Evolutionary conservation across 2,113 vertebrate genomes (phyloP).

Genomic region (Neopipo cinnamomea): DNA sequence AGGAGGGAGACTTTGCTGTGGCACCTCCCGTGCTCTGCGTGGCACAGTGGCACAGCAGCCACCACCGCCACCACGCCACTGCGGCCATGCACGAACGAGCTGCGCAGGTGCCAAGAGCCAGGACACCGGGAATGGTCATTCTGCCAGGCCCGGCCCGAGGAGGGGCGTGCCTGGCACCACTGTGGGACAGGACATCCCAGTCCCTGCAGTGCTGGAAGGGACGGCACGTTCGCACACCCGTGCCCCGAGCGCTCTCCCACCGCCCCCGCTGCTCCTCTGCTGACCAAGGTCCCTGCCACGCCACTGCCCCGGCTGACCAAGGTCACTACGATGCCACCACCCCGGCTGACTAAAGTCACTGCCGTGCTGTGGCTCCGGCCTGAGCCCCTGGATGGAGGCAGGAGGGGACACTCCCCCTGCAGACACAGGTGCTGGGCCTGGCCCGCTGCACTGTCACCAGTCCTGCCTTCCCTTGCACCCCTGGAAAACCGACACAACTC

Average conservation of each 20-base stretch:
- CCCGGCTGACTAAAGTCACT: not conserved
- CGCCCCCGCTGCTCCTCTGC: not conserved
- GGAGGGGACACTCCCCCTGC: not conserved
- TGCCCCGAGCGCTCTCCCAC: fast-evolving
- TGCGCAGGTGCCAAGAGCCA: not conserved
- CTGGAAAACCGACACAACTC: not conserved
- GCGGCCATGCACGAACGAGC: not conserved
- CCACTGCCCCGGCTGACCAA: not conserved
- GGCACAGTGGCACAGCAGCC: not conserved
- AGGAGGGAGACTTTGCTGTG: not conserved
- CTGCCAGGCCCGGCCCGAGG: not conserved
- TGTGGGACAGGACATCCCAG: fast-evolving
- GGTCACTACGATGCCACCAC: fast-evolving
- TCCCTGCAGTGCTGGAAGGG: fast-evolving
- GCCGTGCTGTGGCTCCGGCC: not conserved
- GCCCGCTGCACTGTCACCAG: not conserved
- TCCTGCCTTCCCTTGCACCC: not conserved
- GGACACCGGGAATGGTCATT: not conserved
- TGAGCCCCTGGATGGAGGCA: not conserved
- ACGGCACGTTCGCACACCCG: fast-evolving
- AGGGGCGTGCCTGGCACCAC: not conserved
- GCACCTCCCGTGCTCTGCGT: not conserved
- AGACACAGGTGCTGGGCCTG: fast-evolving
- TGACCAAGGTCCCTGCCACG: not conserved
- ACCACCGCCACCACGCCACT: not conserved